phyloP scores from a whole-genome alignment of 2,113 vertebrate species.

The Gnathonemus longibarbis region DNA sequence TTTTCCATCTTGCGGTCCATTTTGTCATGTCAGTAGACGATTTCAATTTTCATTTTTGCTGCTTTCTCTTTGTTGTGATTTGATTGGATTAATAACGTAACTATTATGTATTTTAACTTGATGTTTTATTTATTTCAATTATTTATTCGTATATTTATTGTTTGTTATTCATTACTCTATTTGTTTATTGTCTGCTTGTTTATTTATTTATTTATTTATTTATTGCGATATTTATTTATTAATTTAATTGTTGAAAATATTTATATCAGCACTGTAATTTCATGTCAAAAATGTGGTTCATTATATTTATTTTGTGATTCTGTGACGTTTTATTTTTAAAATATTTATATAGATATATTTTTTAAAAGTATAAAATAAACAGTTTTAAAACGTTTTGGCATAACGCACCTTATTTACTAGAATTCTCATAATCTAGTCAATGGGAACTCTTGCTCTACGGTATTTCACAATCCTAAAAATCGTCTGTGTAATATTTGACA shows the following conservation, averaged over 20 bases:
- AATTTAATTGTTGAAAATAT: neutral
- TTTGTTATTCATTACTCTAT: neutral
- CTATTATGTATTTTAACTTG: neutral
- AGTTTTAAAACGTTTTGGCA: neutral
- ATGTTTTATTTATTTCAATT: neutral
- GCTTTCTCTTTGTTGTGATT: neutral
- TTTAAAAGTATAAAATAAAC: neutral
- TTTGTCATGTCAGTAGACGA: neutral
- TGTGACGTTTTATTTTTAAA: neutral
- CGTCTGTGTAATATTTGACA: neutral
- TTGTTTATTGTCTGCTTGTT: neutral
- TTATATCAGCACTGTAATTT: neutral
- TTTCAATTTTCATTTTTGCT: neutral
- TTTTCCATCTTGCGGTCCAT: neutral
- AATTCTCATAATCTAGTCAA: neutral
- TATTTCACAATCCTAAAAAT: neutral
- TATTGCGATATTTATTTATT: conserved; percentile 26
- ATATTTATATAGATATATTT: neutral
- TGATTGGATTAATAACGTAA: neutral
- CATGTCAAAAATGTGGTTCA: neutral
- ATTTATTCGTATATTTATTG: neutral
- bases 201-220: conserved; percentile 38
- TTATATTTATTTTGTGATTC: neutral
- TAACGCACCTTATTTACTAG: neutral
- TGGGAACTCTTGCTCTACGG: neutral